Evolutionary conservation across 2,113 vertebrate species (phyloP).

Genomic region (Butorides virescens): DNA sequence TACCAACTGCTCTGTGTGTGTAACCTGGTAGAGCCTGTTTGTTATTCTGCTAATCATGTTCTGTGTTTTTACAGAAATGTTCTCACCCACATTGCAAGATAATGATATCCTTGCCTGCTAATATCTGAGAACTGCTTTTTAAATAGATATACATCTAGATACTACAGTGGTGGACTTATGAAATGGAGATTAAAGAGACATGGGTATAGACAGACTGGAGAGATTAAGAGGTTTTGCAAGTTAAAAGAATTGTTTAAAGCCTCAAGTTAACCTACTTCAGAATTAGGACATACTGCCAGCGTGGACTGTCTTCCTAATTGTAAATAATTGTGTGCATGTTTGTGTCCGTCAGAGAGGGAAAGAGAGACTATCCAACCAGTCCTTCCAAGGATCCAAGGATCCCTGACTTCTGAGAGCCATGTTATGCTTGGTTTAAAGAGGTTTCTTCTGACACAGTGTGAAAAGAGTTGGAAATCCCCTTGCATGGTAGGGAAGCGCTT

Average conservation of each 20-base stretch:
- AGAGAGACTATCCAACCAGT: neutral
- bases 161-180: neutral
- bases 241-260: slow-evolving; percentile 9
- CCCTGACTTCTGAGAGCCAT: neutral
- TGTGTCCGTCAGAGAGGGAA: neutral
- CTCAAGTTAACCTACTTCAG: neutral
- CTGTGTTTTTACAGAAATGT: neutral
- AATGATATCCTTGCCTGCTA: neutral
- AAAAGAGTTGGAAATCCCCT: neutral
- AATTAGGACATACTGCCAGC: neutral
- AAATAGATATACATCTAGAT: slow-evolving; percentile 10
- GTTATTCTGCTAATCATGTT: neutral
- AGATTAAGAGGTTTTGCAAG: neutral
- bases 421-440: neutral
- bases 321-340: neutral
- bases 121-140: slow-evolving; percentile 6
- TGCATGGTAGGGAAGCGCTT: neutral
- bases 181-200: neutral
- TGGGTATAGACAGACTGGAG: neutral
- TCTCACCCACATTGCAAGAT: neutral
- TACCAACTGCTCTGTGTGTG: neutral
- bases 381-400: neutral
- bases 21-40: neutral
- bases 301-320: neutral
- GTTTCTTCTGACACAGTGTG: neutral